Conservation (phyloP, 2,797 vertebrate species). For the Hydrolagus colliei region DNA sequence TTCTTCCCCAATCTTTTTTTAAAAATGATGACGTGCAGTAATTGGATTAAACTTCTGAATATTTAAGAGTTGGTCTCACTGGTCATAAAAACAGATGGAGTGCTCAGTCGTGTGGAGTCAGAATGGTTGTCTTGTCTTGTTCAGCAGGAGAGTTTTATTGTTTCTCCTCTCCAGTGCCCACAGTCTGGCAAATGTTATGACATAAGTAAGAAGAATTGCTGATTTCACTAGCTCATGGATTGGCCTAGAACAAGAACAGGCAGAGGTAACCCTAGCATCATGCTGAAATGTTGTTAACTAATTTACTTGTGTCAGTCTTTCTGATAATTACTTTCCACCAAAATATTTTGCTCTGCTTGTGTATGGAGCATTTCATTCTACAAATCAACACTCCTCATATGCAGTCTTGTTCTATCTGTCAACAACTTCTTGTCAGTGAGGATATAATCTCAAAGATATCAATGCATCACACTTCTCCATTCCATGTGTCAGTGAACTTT, state of each 20-base stretch:
- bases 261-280: constrained; percentile 62
- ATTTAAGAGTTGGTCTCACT: constrained; percentile 32
- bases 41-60: constrained; percentile 43
- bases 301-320: constrained; percentile 67
- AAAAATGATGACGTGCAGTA: constrained; percentile 49
- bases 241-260: constrained; percentile 62
- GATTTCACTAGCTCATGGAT: constrained; percentile 50
- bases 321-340: constrained; percentile 74
- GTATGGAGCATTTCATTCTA: constrained; percentile 63
- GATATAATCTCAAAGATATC: constrained; percentile 60
- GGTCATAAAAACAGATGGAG: constrained; percentile 67
- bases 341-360: constrained; percentile 79
- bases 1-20: constrained; percentile 35
- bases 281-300: constrained; percentile 62
- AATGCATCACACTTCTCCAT: constrained; percentile 60
- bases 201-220: constrained; percentile 61
- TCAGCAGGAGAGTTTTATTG: constrained; percentile 43
- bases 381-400: constrained; percentile 62
- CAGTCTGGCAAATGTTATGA: constrained; percentile 65
- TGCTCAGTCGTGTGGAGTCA: constrained; percentile 60
- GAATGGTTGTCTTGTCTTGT: constrained; percentile 52
- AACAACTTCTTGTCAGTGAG: constrained; percentile 64
- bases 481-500: constrained; percentile 60
- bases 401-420: constrained; percentile 63
- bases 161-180: constrained; percentile 59